Percentiles rank a stretch among this genome's conserved stretches.
phyloP scores from a whole-genome alignment of 2,888 invertebrate genomes.

The Tiphia femorata region DNA sequence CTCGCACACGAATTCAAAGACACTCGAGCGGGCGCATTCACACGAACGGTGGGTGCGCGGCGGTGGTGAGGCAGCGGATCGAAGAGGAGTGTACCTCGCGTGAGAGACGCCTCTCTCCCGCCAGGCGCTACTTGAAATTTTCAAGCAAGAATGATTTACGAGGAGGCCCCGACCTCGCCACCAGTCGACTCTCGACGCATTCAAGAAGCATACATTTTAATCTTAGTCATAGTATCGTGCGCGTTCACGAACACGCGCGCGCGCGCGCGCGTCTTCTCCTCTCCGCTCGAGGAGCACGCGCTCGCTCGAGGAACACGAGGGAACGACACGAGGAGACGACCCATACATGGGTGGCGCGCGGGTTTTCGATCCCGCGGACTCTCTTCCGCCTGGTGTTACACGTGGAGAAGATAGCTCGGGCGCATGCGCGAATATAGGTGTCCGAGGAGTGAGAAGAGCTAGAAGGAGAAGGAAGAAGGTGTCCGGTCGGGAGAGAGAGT shows the following conservation, averaged over 20 bases:
- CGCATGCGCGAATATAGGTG: no score
- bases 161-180: slow-evolving; percentile 52
- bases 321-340: not conserved
- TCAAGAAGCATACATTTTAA: slow-evolving; percentile 46
- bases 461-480: no score
- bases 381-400: no score
- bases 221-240: slow-evolving; percentile 38
- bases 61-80: no score
- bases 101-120: slow-evolving; percentile 19
- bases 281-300: no score
- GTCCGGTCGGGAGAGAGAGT: not conserved
- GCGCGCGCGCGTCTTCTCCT: not conserved
- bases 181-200: slow-evolving; percentile 43
- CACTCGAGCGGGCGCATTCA: no score
- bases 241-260: not conserved
- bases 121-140: slow-evolving; percentile 52
- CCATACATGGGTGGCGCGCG: not conserved
- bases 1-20: no score
- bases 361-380: no score
- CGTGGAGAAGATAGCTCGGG: no score
- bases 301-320: not conserved
- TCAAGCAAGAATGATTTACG: slow-evolving; percentile 59
- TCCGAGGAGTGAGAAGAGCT: no score
- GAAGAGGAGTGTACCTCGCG: no score
- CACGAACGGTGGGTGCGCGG: no score